phyloP scores from a whole-genome alignment of 2,888 invertebrate species.

The Galerucella nymphaeae region DNA sequence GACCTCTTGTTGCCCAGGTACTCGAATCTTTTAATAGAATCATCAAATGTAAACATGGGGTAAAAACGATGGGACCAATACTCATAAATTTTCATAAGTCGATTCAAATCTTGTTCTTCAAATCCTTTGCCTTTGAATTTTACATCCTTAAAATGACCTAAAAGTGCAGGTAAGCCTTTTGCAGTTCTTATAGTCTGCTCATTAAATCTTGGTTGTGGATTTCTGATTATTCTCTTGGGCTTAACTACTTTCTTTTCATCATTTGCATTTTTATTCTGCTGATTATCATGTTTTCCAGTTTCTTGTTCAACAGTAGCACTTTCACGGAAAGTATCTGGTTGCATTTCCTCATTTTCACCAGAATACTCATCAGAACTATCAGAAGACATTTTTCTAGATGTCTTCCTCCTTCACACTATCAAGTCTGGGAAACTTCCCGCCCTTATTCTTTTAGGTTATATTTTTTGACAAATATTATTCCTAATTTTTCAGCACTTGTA shows the following conservation, averaged over 20 bases:
- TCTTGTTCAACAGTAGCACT: constrained; percentile 45
- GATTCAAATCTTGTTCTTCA: constrained; percentile 84
- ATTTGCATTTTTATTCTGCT: constrained; percentile 43
- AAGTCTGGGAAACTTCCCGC: constrained; percentile 38
- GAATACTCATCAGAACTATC: constrained; percentile 47
- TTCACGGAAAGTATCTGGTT: constrained; percentile 40
- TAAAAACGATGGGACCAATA: constrained; percentile 95
- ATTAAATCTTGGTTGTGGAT: constrained; percentile 76
- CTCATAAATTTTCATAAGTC: constrained; percentile 83
- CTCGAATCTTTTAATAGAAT: constrained; percentile 83
- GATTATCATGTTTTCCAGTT: constrained; percentile 37
- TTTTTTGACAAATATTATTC: constrained; percentile 21
- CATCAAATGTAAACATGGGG: constrained; percentile 90
- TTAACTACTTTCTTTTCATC: constrained; percentile 64
- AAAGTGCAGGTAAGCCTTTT: constrained; percentile 84
- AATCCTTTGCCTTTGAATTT: constrained; percentile 85
- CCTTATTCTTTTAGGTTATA: constrained; percentile 40
- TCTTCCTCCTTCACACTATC: no score
- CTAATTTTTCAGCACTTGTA: constrained; percentile 8
- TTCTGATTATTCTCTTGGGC: constrained; percentile 70
- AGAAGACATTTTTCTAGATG: constrained; percentile 46
- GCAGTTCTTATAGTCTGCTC: constrained; percentile 79
- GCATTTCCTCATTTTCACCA: constrained; percentile 29
- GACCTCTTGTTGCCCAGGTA: constrained; percentile 84
- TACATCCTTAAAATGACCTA: constrained; percentile 82